Percentiles rank a stretch among this genome's conserved stretches.
phyloP scores from a whole-genome alignment of 1,140 invertebrate species.

The Aphidius ervi region DNA sequence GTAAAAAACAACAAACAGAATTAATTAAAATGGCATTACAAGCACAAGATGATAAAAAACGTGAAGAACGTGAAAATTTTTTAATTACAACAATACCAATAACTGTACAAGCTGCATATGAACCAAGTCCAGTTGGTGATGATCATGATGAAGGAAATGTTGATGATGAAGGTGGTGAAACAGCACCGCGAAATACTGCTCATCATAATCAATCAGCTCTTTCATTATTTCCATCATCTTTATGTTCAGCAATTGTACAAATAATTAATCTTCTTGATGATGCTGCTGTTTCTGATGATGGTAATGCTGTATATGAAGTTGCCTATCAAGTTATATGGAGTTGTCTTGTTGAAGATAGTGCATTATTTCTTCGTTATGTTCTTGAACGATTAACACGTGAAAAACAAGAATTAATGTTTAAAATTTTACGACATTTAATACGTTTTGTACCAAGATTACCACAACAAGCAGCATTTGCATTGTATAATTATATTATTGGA shows the following conservation, averaged over 20 bases:
- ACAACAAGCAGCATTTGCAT: slow-evolving; percentile 95
- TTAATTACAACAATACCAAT: slow-evolving; percentile 95
- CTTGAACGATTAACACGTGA: slow-evolving; percentile 93
- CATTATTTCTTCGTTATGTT: slow-evolving; percentile 92
- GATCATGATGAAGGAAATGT: slow-evolving; percentile 75
- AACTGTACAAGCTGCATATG: slow-evolving; percentile 91
- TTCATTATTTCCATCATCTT: slow-evolving; percentile 91
- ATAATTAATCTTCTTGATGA: slow-evolving; percentile 95
- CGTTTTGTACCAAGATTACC: slow-evolving; percentile 90
- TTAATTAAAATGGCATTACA: slow-evolving; percentile 91
- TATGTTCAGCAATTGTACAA: slow-evolving; percentile 91
- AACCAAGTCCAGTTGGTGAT: slow-evolving; percentile 80
- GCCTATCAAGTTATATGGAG: slow-evolving; percentile 95
- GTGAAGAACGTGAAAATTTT: slow-evolving; percentile 92
- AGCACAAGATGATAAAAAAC: slow-evolving; percentile 92
- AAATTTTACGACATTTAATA: slow-evolving; percentile 86
- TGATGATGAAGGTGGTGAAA: slow-evolving; percentile 69
- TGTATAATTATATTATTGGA: slow-evolving; percentile 99
- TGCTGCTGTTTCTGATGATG: slow-evolving; percentile 90
- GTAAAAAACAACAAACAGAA: slow-evolving; percentile 98
- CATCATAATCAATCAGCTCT: slow-evolving; percentile 87
- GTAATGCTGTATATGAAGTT: slow-evolving; percentile 84
- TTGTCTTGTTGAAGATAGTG: slow-evolving; percentile 96
- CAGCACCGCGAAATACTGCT: slow-evolving; percentile 61
- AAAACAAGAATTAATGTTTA: slow-evolving; percentile 93